Evolutionary conservation across 2,888 invertebrate genomes (phyloP).

Genomic region (Sycophila texana): DNA sequence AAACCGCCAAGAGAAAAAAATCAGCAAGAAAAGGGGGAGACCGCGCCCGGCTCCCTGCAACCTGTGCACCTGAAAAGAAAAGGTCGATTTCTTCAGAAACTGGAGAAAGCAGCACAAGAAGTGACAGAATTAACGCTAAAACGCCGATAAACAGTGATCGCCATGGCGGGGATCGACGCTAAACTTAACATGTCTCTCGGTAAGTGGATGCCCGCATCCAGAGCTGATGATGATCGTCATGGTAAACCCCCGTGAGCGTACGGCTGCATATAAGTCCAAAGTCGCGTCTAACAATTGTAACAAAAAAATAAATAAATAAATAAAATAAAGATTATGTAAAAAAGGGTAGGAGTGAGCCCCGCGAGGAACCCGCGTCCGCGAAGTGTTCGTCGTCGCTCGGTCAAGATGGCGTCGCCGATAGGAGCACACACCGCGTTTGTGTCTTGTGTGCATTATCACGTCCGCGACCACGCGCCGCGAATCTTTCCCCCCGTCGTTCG

Average conservation of each 20-base stretch:
- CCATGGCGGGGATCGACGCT: conserved; percentile 73
- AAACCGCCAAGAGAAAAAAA: neutral
- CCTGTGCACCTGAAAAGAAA: too few relatives aligned
- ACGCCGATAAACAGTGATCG: neutral
- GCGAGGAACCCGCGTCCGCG: neutral
- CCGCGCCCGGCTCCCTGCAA: too few relatives aligned
- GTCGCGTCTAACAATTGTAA: neutral
- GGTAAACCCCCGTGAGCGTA: conserved; percentile 66
- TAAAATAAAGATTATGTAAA: neutral
- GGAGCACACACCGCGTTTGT: neutral
- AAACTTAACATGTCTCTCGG: conserved; percentile 75
- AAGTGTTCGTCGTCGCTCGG: neutral
- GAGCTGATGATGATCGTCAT: conserved; percentile 53
- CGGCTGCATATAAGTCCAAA: conserved; percentile 63
- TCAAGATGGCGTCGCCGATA: conserved; percentile 26
- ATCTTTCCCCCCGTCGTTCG: conserved; percentile 48
- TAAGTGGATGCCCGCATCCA: conserved; percentile 68
- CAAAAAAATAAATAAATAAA: too few relatives aligned
- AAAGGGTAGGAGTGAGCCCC: conserved; percentile 2
- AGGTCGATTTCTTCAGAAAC: neutral
- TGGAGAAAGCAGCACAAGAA: neutral
- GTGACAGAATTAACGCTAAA: neutral
- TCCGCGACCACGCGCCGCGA: neutral
- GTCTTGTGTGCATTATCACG: neutral
- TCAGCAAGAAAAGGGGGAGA: neutral